A percentile compares a stretch with the other conserved stretches of the same genome.
Conservation (phyloP, 2,113 vertebrate species). For the Sapayoa aenigma region DNA sequence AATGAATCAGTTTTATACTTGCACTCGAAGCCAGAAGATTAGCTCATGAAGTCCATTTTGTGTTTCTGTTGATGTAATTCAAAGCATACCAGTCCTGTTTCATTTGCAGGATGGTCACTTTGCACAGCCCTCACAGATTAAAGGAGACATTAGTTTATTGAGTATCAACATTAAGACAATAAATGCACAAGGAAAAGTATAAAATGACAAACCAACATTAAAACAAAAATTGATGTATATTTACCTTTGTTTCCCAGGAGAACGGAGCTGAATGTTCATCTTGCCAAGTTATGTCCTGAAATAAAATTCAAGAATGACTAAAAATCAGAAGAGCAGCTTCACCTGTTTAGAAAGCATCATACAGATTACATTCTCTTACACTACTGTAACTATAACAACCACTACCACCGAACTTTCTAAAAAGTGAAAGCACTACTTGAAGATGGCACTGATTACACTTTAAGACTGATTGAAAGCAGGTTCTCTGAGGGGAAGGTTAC, state of each 20-base stretch:
- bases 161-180: background rate
- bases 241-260: constrained; percentile 98
- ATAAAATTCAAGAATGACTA: constrained; percentile 61
- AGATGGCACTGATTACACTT: background rate
- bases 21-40: background rate
- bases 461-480: background rate
- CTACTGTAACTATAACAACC: background rate
- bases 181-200: background rate
- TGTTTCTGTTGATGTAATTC: background rate
- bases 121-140: background rate
- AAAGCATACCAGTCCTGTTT: background rate
- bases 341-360: background rate
- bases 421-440: background rate
- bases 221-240: constrained; percentile 2
- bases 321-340: constrained; percentile 3
- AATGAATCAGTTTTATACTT: background rate
- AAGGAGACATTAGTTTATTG: background rate
- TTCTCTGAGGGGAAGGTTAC: background rate
- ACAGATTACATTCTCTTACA: background rate
- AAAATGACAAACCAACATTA: background rate
- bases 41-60: background rate
- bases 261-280: constrained; percentile 97
- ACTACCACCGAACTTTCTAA: background rate
- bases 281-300: constrained; percentile 97
- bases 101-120: background rate